Conservation (phyloP, 1,140 invertebrate genomes). For the Drosophila elegans region DNA sequence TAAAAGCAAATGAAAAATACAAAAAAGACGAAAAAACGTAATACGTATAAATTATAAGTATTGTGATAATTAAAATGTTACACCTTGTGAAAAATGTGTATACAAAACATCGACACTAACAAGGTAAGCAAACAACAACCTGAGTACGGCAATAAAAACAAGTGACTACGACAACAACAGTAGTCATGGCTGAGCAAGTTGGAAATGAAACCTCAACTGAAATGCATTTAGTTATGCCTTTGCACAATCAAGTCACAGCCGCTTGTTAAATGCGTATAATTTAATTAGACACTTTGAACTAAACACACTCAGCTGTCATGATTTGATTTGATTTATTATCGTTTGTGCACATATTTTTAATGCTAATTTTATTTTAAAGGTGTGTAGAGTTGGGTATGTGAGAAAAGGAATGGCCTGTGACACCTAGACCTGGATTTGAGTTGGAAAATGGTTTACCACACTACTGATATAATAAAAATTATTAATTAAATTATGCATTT, state of each 20-base stretch:
- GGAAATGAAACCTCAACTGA: constrained; percentile 38
- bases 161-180: constrained; percentile 38
- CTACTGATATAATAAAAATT: too few species aligned
- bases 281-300: constrained; percentile 78
- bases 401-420: not conserved
- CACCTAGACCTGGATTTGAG: not conserved
- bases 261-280: constrained; percentile 75
- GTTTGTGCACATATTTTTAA: constrained; percentile 30
- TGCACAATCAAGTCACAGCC: constrained; percentile 77
- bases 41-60: constrained; percentile 65
- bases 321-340: constrained; percentile 55
- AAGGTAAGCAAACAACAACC: constrained; percentile 35
- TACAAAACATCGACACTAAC: constrained; percentile 42
- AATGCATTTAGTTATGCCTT: constrained; percentile 73
- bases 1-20: constrained; percentile 25
- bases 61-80: constrained; percentile 81
- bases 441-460: too few species aligned
- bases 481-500: too few species aligned
- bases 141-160: constrained; percentile 19
- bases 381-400: constrained; percentile 7
- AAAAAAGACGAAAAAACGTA: constrained; percentile 13
- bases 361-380: constrained; percentile 54
- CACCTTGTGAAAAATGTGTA: constrained; percentile 71
- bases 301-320: constrained; percentile 58
- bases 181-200: constrained; percentile 47